A percentile compares a stretch with the other conserved stretches of the same genome.
Conservation (phyloP, 1,140 invertebrate species). For the Probaryconus sp. region DNA sequence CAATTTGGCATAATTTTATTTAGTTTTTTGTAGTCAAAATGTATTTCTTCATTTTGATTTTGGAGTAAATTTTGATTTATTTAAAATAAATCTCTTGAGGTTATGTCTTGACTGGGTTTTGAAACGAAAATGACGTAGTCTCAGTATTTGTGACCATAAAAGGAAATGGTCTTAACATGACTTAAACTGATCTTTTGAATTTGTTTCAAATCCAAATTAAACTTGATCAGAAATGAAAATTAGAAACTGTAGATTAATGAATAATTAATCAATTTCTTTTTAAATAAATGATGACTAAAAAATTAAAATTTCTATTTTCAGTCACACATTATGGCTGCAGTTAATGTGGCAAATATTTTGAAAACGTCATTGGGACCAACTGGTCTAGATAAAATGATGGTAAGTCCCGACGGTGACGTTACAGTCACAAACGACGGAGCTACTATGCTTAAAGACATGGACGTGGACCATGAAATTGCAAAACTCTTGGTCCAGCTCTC, state of each 20-base stretch:
- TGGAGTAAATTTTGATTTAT: no score
- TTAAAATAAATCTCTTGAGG: no score
- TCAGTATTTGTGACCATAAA: slow-evolving; percentile 68
- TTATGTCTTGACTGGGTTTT: no score
- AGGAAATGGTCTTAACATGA: slow-evolving; percentile 55
- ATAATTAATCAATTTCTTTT: no score
- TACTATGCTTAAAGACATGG: slow-evolving; percentile 99
- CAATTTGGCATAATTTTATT: no score
- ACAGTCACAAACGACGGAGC: slow-evolving; percentile 99
- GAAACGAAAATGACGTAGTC: background rate
- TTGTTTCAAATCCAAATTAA: slow-evolving; percentile 7
- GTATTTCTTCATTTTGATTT: no score
- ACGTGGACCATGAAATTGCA: slow-evolving; percentile 99
- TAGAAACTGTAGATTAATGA: no score
- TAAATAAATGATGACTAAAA: no score
- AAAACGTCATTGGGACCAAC: slow-evolving; percentile 98
- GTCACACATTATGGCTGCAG: slow-evolving; percentile 98
- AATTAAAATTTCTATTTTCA: slow-evolving; percentile 73
- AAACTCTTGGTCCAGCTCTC: slow-evolving; percentile 98
- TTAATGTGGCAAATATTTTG: slow-evolving; percentile 92
- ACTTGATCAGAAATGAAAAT: background rate
- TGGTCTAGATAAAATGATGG: slow-evolving; percentile 97
- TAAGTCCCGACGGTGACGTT: slow-evolving; percentile 97
- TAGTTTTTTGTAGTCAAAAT: background rate
- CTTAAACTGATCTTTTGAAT: slow-evolving; percentile 5